These are phyloP conservation scores for Nymphalis urticae DNA, from an alignment of 2,888 invertebrate genomes.

Conservation along the genomic window DNA sequence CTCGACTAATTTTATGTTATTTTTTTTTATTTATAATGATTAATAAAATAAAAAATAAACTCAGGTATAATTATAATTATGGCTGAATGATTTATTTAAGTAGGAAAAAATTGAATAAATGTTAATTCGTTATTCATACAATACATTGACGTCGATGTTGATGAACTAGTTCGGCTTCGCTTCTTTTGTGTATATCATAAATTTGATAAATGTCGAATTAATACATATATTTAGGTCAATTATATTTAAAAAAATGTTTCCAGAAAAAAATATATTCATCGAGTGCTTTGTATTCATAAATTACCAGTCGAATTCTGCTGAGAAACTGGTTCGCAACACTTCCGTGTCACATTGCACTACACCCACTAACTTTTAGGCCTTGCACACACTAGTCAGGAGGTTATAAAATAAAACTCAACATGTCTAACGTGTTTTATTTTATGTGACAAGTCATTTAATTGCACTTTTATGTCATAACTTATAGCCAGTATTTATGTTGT, in stretches of 20 bases:
- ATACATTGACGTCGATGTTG: not conserved
- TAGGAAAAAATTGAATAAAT: no score
- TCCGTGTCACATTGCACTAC: conserved; percentile 40
- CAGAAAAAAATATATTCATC: not conserved
- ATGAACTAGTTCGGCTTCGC: not conserved
- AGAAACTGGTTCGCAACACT: conserved; percentile 38
- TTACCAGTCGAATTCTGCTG: conserved; percentile 31
- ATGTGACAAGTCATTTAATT: conserved; percentile 2
- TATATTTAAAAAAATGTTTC: conserved; percentile 3
- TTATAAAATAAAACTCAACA: conserved; percentile 25
- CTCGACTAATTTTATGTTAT: not conserved
- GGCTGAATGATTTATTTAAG: no score
- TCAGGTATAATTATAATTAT: no score
- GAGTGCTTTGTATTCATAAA: conserved; percentile 24
- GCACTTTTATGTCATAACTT: conserved; percentile 1
- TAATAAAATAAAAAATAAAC: no score
- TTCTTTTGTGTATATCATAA: not conserved
- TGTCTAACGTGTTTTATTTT: conserved; percentile 9
- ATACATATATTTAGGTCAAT: not conserved
- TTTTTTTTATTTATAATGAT: not conserved
- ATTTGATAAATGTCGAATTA: conserved; percentile 1
- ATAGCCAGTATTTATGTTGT: conserved; percentile 2
- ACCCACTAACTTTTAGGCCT: conserved; percentile 35
- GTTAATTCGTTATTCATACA: not conserved
- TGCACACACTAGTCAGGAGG: conserved; percentile 16